These are phyloP conservation scores for Phalacrocorax aristotelis DNA, from an alignment of 2,113 vertebrate species.

Conservation along the genomic window DNA sequence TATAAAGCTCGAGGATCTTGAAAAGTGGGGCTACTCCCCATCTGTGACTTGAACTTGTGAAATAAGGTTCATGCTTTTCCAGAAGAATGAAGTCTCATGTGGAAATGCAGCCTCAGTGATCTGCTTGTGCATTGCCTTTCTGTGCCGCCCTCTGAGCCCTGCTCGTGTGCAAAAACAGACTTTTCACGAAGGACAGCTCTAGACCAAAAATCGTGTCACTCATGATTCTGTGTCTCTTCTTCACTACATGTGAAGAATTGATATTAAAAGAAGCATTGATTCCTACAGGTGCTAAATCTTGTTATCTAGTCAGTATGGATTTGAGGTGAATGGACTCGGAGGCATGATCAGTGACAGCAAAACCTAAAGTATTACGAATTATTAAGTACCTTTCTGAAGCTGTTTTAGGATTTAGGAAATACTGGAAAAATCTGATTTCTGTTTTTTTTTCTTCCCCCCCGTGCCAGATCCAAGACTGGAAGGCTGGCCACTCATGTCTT, in stretches of 20 bases:
- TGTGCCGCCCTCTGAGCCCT: neutral
- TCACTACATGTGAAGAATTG: neutral
- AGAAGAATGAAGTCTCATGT: neutral
- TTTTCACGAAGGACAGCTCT: neutral
- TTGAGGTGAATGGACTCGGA: neutral
- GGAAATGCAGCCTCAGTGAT: neutral
- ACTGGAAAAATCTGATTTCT: neutral
- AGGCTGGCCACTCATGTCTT: conserved; percentile 91
- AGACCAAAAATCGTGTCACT: neutral
- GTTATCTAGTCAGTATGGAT: neutral
- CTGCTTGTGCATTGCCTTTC: neutral
- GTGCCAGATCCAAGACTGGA: conserved; percentile 85
- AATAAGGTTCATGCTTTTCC: neutral
- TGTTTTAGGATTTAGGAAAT: neutral
- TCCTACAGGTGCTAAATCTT: neutral
- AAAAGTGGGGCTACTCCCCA: neutral
- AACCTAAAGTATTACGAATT: neutral
- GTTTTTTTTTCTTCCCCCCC: neutral
- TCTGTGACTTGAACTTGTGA: neutral
- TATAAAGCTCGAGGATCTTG: neutral
- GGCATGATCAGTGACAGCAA: neutral
- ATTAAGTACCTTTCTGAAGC: neutral
- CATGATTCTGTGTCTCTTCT: neutral
- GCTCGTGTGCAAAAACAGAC: neutral
- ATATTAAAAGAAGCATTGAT: neutral